Base-by-base conservation (phyloP, 2,113 vertebrate genomes). In the Neotoma lepida region DNA sequence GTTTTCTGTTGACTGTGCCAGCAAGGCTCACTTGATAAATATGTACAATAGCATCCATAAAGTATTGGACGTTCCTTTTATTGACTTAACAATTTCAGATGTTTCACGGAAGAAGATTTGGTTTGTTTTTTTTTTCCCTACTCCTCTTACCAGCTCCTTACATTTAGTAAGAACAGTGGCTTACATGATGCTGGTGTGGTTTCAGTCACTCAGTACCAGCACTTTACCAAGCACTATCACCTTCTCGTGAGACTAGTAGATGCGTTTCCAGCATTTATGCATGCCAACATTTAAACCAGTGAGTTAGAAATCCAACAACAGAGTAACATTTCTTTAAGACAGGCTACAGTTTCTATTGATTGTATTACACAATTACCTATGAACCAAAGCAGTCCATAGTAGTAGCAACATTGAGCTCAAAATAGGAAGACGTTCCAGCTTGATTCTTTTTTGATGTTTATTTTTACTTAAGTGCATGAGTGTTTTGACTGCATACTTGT, bases 261-360 rank as follows among this genome's bases (percentile, higher is more conserved):
- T 78, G 61, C 44, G 63, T 82, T 46, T 84, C 54, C 78, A 51
- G 91, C 39, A 86, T 87, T 61, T 30, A 70, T 88, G 7, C 24
- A 33, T 94, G 20, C 66, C 33, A 24, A 51, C 61, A 88, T 49
- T 39, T 87, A 87, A 88, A 88, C 49, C 76, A 78, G 41, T 89
- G 91, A 51, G 20, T 77, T 82, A 77, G 70, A 54, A 89, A 68
- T 93, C 64, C 49, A 88, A 70, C 9, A 89, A 28, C 39, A 44
- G 24, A 73, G n/a, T 46, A 74, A 46, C 70, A 46, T 92, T 92
- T 92, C 49, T 94, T 89, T 89, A 86, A 95, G 68, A 86, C 9
- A 85, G 70, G 2, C 46, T 86, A 30, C 15, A 91, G 90, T 93
- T 91, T 82, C 78, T 86, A 85, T 82, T 61, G 35, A 68, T 90